Conservation (phyloP, 2,113 vertebrate species). For the Oxyura jamaicensis region DNA sequence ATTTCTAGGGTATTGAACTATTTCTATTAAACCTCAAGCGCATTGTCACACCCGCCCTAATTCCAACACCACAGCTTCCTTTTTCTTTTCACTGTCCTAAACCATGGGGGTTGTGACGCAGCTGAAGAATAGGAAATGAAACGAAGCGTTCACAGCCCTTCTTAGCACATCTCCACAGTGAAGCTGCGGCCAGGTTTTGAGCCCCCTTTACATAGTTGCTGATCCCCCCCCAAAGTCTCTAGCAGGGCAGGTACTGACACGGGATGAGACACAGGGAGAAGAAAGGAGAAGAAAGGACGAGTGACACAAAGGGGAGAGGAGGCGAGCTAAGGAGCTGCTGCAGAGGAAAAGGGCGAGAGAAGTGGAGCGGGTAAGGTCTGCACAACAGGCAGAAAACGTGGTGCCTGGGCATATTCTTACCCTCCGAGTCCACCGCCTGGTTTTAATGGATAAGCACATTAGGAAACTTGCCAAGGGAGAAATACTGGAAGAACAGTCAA, state of each 20-base stretch:
- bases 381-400: background rate
- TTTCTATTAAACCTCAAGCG: background rate
- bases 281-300: too few species aligned
- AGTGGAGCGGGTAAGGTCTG: background rate
- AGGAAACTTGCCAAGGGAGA: background rate
- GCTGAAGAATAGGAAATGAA: background rate
- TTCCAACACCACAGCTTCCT: background rate
- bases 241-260: too few species aligned
- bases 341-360: background rate
- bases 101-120: background rate
- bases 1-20: background rate
- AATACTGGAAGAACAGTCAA: background rate
- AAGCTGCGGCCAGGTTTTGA: background rate
- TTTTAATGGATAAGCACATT: background rate
- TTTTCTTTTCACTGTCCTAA: background rate
- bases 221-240: too few species aligned
- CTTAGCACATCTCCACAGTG: background rate
- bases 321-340: background rate
- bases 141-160: background rate
- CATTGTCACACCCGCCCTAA: background rate
- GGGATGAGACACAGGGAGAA: too few species aligned
- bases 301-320: background rate
- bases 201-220: background rate
- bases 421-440: background rate
- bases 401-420: background rate